These are phyloP conservation scores for Standfussiana lucernea DNA, from an alignment of 2,888 invertebrate genomes.

Conservation along the genomic window DNA sequence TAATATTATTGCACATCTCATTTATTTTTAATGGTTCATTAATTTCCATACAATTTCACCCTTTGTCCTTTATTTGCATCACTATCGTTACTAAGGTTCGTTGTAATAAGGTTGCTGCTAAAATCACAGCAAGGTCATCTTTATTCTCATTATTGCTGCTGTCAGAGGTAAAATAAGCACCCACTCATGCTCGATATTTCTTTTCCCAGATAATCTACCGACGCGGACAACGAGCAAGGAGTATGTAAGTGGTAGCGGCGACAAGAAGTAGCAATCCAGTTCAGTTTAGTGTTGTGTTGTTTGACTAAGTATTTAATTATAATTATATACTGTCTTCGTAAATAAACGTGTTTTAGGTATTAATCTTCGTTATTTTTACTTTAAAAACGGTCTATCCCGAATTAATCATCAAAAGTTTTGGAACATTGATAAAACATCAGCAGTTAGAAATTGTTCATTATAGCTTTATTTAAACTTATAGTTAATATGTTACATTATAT, in stretches of 20 bases:
- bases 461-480: slow-evolving; percentile 53
- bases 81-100: no score
- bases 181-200: background rate
- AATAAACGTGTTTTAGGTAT: slow-evolving; percentile 47
- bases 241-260: slow-evolving; percentile 80
- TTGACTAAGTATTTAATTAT: slow-evolving; percentile 43
- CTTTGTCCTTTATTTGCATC: background rate
- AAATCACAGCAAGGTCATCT: no score
- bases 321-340: slow-evolving; percentile 40
- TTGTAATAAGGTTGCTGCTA: no score
- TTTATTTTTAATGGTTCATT: no score
- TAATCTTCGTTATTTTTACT: background rate
- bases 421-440: background rate
- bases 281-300: slow-evolving; percentile 21
- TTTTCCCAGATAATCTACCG: slow-evolving; percentile 75
- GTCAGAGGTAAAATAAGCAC: background rate
- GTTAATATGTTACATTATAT: slow-evolving; percentile 51
- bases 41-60: background rate
- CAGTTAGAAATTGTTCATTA: slow-evolving; percentile 12
- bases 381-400: background rate
- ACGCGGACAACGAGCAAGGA: slow-evolving; percentile 87
- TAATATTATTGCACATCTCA: no score
- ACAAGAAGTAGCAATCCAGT: slow-evolving; percentile 72
- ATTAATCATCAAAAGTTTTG: background rate
- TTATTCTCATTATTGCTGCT: background rate